phyloP scores from a whole-genome alignment of 1,140 invertebrate species.

The Penaeus vannamei region DNA sequence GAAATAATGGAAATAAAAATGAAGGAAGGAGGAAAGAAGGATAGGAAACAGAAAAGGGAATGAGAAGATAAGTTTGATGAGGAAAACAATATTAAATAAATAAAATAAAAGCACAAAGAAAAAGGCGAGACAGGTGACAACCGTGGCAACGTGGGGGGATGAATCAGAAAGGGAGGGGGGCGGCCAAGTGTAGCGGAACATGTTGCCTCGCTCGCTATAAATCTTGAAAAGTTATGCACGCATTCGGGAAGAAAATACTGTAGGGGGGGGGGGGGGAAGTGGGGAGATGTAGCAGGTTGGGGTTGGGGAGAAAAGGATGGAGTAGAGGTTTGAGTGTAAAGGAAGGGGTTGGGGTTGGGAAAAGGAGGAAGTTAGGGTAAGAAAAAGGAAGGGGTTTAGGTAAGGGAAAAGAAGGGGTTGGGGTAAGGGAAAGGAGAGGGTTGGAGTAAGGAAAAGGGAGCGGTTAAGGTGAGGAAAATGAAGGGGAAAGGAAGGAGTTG shows the following conservation, averaged over 20 bases:
- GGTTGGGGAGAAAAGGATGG: background rate
- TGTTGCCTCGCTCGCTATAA: no score
- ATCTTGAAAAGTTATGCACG: no score
- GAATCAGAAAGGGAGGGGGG: background rate
- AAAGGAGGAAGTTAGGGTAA: background rate
- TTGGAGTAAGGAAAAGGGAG: no score
- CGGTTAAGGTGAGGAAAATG: no score
- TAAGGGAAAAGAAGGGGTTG: no score
- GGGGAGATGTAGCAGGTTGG: no score
- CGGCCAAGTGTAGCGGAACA: background rate
- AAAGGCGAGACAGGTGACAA: background rate
- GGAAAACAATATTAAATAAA: background rate
- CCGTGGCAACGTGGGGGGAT: background rate
- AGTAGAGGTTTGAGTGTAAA: no score
- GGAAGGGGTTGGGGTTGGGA: background rate
- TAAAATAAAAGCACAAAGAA: background rate
- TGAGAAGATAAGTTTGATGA: no score
- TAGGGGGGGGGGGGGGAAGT: background rate
- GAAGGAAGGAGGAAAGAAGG: background rate
- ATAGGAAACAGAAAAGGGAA: no score
- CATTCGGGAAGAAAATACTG: background rate
- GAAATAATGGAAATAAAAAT: background rate
- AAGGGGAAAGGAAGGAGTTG: background rate
- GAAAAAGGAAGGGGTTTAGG: background rate
- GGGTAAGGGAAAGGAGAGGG: background rate